phyloP scores from a whole-genome alignment of 2,113 vertebrate genomes.

The Fregetta grallaria region DNA sequence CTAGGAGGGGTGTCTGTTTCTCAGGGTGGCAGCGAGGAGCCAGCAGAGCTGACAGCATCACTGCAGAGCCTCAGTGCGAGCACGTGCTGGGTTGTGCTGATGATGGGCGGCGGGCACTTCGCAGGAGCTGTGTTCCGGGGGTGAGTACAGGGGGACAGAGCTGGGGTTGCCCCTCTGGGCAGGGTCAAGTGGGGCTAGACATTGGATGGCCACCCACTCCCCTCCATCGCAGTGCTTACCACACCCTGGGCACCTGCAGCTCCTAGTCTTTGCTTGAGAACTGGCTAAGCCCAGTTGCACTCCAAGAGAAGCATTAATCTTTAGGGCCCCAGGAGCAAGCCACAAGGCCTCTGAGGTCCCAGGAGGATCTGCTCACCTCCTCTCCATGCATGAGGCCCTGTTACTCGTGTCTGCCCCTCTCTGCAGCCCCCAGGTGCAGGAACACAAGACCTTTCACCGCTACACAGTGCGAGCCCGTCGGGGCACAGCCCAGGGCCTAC shows the following conservation, averaged over 20 bases:
- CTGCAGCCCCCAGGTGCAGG: constrained; percentile 80
- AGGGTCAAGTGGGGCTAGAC: background rate
- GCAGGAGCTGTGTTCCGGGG: constrained; percentile 91
- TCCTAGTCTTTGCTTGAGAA: background rate
- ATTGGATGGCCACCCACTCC: background rate
- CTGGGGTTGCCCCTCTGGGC: background rate
- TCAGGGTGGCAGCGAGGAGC: constrained; percentile 35
- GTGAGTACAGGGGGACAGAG: constrained; percentile 70
- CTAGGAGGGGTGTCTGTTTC: background rate
- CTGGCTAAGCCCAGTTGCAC: background rate
- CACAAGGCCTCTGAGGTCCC: background rate
- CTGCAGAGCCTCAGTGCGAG: constrained; percentile 70
- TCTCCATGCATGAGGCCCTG: too few species aligned
- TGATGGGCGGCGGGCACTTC: constrained; percentile 96
- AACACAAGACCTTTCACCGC: constrained; percentile 95
- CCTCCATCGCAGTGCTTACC: background rate
- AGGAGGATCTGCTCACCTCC: background rate
- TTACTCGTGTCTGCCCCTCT: background rate
- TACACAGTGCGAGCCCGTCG: constrained; percentile 92
- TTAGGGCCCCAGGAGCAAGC: background rate
- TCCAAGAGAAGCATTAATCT: background rate
- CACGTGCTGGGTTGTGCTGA: constrained; percentile 83
- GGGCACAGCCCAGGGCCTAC: constrained; percentile 85
- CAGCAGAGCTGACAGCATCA: constrained; percentile 53
- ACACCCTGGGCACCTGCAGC: background rate